Percentiles rank a stretch among this genome's conserved stretches.
phyloP scores from a whole-genome alignment of 1,140 invertebrate genomes.

The Cephus cinctus region DNA sequence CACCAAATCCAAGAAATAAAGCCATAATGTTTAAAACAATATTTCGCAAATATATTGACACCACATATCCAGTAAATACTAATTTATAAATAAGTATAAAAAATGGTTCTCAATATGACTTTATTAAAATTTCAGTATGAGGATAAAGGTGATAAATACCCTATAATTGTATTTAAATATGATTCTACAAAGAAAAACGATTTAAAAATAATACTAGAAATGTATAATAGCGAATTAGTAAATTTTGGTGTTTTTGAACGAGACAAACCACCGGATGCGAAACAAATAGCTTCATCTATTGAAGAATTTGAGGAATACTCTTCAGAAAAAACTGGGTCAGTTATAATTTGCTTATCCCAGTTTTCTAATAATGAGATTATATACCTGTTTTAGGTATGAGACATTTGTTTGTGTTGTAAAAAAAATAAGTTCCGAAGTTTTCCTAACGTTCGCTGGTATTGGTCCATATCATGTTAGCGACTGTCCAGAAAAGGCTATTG shows the following conservation, averaged over 20 bases:
- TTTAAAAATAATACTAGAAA: conserved; percentile 42
- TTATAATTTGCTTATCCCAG: neutral
- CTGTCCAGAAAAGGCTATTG: conserved; percentile 44
- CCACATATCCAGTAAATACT: conserved; percentile 40
- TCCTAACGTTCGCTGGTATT: conserved; percentile 52
- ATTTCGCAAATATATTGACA: conserved; percentile 43
- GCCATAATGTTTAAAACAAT: conserved; percentile 37
- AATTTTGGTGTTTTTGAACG: conserved; percentile 50
- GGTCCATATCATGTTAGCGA: conserved; percentile 54
- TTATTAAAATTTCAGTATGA: conserved; percentile 39
- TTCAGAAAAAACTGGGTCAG: conserved; percentile 43
- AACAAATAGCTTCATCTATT: conserved; percentile 43
- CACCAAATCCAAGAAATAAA: conserved; percentile 46
- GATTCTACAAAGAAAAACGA: conserved; percentile 47
- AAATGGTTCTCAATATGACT: neutral
- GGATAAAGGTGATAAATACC: conserved; percentile 39
- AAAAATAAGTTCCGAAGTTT: conserved; percentile 47
- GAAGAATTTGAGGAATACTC: conserved; percentile 40
- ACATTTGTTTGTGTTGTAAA: conserved; percentile 48
- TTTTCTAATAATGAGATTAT: neutral
- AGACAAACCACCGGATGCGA: conserved; percentile 47
- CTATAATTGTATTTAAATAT: conserved; percentile 51
- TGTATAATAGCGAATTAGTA: conserved; percentile 41
- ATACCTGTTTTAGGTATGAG: conserved; percentile 37
- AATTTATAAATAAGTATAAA: neutral